phyloP scores from a whole-genome alignment of 1,140 invertebrate genomes.

The Paralvinella palmiformis region DNA sequence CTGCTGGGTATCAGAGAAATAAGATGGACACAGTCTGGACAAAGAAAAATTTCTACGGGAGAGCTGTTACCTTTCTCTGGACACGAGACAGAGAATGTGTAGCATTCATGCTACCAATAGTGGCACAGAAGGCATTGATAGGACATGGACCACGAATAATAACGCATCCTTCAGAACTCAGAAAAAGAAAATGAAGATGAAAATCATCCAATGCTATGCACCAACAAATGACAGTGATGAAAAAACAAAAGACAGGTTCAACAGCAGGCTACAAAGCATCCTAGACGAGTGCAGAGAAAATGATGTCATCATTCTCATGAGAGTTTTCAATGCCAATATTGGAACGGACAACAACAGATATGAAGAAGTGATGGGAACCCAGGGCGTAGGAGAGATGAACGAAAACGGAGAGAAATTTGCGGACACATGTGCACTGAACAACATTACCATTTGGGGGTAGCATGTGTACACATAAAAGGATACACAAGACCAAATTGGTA shows the following conservation, averaged over 20 bases:
- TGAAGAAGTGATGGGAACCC: background rate
- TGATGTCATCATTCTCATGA: no score
- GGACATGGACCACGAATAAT: background rate
- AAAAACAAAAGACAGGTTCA: no score
- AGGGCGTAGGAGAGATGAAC: background rate
- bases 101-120: background rate
- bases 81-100: no score
- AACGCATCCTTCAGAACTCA: background rate
- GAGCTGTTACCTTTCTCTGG: no score
- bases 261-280: no score
- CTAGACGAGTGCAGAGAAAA: background rate
- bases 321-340: background rate
- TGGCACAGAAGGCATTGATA: background rate
- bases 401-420: no score
- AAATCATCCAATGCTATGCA: background rate
- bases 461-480: background rate
- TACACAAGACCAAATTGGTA: background rate
- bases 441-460: background rate
- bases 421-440: background rate
- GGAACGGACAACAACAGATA: background rate
- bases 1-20: background rate
- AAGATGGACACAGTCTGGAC: background rate
- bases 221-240: no score
- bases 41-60: no score
- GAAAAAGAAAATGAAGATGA: constrained; percentile 2